Conservation (phyloP, 2,888 invertebrate genomes). For the Nephrotoma guestfalica region DNA sequence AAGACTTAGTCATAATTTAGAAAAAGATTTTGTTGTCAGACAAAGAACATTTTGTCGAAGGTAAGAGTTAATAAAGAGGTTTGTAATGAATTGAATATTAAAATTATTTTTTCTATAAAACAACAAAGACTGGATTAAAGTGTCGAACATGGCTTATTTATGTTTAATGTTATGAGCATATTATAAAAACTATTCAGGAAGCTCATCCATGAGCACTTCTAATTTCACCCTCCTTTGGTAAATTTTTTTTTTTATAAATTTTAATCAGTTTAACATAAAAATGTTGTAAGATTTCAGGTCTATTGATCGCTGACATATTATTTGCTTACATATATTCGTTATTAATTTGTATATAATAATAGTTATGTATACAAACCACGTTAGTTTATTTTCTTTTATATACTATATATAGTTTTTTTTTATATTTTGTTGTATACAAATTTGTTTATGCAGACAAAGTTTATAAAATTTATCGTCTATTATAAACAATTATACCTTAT, state of each 20-base stretch:
- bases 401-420: neutral
- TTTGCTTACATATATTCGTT: neutral
- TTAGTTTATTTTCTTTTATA: neutral
- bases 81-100: neutral
- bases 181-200: neutral
- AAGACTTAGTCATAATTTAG: neutral
- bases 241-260: neutral
- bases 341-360: neutral
- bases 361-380: neutral
- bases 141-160: neutral
- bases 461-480: neutral
- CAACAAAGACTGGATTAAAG: neutral
- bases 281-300: neutral
- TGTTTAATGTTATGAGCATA: neutral
- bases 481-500: neutral
- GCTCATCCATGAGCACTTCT: neutral
- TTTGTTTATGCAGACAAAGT: neutral
- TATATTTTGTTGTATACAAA: neutral
- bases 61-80: neutral
- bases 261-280: neutral
- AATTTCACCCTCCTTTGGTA: neutral
- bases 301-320: neutral
- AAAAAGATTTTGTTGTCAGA: neutral
- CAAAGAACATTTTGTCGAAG: neutral
- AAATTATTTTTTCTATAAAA: neutral